Conservation (phyloP, 2,797 vertebrate genomes). For the Lagorchestes hirsutus region DNA sequence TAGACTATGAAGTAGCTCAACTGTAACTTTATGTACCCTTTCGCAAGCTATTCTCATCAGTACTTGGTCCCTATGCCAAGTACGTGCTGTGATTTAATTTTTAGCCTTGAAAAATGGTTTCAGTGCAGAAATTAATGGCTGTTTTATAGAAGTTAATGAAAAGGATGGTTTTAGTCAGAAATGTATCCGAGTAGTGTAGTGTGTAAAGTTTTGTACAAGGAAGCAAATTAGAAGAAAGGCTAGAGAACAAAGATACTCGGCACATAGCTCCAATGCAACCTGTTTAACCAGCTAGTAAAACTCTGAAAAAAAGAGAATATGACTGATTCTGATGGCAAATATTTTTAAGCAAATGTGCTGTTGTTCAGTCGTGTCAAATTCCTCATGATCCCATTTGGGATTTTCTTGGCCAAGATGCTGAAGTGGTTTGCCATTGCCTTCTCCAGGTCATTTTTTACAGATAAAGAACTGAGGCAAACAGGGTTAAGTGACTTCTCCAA, state of each 20-base stretch:
- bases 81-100: conserved; percentile 31
- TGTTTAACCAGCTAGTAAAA: background rate
- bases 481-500: background rate
- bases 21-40: background rate
- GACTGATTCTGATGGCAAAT: background rate
- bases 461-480: background rate
- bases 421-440: background rate
- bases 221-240: background rate
- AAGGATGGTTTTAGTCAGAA: conserved; percentile 48
- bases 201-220: conserved; percentile 30
- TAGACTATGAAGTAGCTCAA: background rate
- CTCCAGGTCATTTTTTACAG: background rate
- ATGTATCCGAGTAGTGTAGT: conserved; percentile 13
- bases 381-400: background rate
- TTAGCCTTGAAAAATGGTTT: conserved; percentile 48
- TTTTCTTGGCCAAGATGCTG: background rate
- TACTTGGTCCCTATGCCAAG: conserved; percentile 28
- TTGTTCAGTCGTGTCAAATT: background rate
- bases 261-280: background rate
- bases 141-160: conserved; percentile 24
- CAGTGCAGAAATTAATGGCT: conserved; percentile 43
- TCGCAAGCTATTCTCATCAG: background rate
- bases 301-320: background rate
- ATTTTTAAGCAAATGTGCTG: background rate
- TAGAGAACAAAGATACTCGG: background rate